Conservation (phyloP, 2,888 invertebrate genomes). For the Apodemia zela region DNA sequence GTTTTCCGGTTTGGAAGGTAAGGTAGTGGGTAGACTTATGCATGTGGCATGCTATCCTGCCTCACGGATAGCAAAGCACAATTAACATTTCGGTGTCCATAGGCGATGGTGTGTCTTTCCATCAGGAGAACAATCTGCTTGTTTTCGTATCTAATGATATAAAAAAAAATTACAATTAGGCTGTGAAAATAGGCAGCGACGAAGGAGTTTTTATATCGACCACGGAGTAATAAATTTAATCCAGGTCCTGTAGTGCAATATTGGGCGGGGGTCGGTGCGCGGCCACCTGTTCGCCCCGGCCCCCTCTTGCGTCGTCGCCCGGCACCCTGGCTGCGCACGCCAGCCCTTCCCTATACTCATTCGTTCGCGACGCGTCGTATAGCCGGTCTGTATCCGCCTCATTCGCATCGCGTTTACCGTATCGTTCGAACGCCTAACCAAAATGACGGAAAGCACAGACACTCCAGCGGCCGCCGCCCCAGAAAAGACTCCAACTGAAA, state of each 20-base stretch:
- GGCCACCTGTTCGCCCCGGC: constrained; percentile 64
- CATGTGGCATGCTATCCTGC: too few species aligned
- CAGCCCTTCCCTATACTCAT: constrained; percentile 69
- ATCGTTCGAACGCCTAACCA: constrained; percentile 49
- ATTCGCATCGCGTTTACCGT: constrained; percentile 60
- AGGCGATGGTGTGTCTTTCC: too few species aligned
- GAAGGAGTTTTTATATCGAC: constrained; percentile 54
- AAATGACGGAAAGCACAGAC: constrained; percentile 78
- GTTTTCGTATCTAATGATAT: too few species aligned
- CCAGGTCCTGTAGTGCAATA: constrained; percentile 65
- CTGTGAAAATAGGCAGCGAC: constrained; percentile 38
- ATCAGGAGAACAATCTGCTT: too few species aligned
- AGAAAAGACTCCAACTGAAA: constrained; percentile 79
- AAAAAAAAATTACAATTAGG: neutral
- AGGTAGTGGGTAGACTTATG: too few species aligned
- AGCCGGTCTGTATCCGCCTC: constrained; percentile 63
- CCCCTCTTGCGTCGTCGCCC: constrained; percentile 34
- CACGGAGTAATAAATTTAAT: constrained; percentile 67
- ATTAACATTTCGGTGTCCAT: too few species aligned
- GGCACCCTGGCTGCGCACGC: constrained; percentile 59
- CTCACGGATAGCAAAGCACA: too few species aligned
- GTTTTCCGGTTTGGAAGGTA: too few species aligned
- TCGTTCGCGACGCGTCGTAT: constrained; percentile 76
- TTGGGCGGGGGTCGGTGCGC: constrained; percentile 47
- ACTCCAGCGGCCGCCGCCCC: constrained; percentile 75